phyloP scores from a whole-genome alignment of 2,113 vertebrate species.

The Lepisosteus osseus region DNA sequence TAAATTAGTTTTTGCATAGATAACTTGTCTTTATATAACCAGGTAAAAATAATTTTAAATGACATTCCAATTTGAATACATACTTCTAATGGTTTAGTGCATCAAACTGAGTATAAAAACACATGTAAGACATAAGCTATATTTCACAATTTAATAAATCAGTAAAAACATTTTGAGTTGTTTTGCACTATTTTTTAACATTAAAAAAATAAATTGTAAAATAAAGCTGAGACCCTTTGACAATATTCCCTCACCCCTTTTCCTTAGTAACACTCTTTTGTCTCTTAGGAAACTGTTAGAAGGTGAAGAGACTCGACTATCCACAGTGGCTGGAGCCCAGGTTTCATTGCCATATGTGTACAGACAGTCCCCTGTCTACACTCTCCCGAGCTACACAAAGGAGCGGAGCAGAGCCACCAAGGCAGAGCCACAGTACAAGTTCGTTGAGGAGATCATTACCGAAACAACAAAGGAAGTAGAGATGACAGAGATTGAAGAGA shows the following conservation, averaged over 20 bases:
- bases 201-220: neutral
- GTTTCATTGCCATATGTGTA: constrained; percentile 59
- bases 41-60: no score
- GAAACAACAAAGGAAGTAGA: constrained; percentile 67
- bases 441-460: constrained; percentile 70
- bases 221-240: neutral
- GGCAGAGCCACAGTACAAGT: constrained; percentile 66
- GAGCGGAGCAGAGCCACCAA: constrained; percentile 41
- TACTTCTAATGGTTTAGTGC: no score
- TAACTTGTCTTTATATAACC: neutral
- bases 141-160: no score
- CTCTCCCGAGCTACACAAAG: constrained; percentile 48
- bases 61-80: no score
- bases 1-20: neutral
- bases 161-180: no score
- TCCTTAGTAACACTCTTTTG: neutral
- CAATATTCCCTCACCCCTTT: neutral
- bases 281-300: constrained; percentile 63
- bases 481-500: constrained; percentile 62
- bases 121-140: no score
- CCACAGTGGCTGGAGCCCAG: constrained; percentile 43
- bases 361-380: constrained; percentile 63
- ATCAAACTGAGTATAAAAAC: no score
- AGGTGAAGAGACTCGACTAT: constrained; percentile 59
- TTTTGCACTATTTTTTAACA: no score